Evolutionary conservation across 2,113 vertebrate species (phyloP).

Genomic region (Rhinolophus sinicus): DNA sequence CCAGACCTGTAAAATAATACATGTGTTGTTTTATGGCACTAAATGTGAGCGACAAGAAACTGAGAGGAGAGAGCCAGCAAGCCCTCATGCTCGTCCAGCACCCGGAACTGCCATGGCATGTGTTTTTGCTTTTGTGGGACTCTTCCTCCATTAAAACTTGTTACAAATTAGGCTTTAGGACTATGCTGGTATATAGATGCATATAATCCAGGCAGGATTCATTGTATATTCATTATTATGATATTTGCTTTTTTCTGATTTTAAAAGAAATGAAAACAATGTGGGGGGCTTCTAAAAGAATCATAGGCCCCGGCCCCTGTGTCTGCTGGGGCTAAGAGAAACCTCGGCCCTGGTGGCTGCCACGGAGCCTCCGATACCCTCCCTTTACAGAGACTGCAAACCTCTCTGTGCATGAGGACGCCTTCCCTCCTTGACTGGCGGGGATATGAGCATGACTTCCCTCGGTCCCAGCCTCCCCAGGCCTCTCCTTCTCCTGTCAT

Average conservation of each 20-base stretch:
- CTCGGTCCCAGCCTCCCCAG: neutral
- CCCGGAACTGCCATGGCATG: neutral
- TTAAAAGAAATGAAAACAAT: neutral
- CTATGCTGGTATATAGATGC: neutral
- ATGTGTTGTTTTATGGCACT: neutral
- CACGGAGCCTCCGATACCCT: accelerated
- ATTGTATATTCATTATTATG: neutral
- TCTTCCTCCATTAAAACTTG: neutral
- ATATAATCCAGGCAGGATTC: neutral
- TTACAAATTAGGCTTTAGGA: neutral
- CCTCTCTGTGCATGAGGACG: neutral
- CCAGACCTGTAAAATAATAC: neutral
- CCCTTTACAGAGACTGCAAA: accelerated
- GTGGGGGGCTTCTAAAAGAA: neutral
- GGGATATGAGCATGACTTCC: neutral
- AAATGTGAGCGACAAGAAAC: neutral
- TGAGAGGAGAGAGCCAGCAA: neutral
- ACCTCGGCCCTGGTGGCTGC: neutral
- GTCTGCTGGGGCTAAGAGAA: neutral
- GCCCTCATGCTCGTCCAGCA: neutral
- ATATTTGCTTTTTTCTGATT: neutral
- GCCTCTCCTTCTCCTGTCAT: neutral
- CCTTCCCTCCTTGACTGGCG: neutral
- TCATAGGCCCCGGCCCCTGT: accelerated
- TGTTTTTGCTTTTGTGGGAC: neutral